These are phyloP conservation scores for Drosophila biarmipes DNA, from an alignment of 1,140 invertebrate genomes.

Conservation along the genomic window DNA sequence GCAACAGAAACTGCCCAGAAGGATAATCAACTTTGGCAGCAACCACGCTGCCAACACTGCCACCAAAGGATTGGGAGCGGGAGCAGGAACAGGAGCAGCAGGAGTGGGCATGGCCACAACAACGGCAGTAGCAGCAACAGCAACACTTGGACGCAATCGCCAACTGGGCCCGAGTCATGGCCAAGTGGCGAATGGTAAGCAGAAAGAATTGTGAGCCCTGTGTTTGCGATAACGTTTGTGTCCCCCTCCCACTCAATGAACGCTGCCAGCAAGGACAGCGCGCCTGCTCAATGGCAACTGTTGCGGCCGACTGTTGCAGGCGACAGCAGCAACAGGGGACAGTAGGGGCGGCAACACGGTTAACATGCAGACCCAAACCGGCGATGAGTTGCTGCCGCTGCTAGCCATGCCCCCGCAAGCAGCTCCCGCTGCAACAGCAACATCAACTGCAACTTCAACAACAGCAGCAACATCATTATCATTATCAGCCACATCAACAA, in stretches of 20 bases:
- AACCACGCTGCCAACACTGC: conserved; percentile 23
- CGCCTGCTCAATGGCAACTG: conserved; percentile 65
- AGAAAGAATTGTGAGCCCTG: conserved; percentile 62
- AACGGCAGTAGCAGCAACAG: conserved; percentile 7
- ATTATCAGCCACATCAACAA: conserved; percentile 10
- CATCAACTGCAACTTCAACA: conserved; percentile 4
- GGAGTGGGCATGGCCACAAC: conserved; percentile 28
- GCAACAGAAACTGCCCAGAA: conserved; percentile 62
- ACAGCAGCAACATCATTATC: conserved; percentile 11
- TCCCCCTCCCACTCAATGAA: conserved; percentile 6
- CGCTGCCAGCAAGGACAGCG: conserved; percentile 36
- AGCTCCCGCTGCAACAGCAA: conserved; percentile 4
- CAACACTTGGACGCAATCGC: conserved; percentile 12
- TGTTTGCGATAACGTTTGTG: conserved; percentile 44
- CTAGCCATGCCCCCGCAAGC: conserved; percentile 26
- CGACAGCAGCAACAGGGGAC: conserved; percentile 13
- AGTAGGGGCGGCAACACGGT: conserved; percentile 45
- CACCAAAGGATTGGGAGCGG: conserved; percentile 39
- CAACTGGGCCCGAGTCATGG: conserved; percentile 23
- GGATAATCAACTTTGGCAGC: conserved; percentile 68
- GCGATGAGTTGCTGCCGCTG: conserved; percentile 58
- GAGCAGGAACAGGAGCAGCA: conserved; percentile 26
- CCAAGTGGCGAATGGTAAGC: conserved; percentile 67
- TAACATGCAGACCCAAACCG: conserved; percentile 75
- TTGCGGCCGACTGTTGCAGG: conserved; percentile 22